Evolutionary conservation across 2,888 invertebrate species (phyloP), one percentile per base, ranked within the genome.

Genomic region (Lithosia quadra): DNA sequence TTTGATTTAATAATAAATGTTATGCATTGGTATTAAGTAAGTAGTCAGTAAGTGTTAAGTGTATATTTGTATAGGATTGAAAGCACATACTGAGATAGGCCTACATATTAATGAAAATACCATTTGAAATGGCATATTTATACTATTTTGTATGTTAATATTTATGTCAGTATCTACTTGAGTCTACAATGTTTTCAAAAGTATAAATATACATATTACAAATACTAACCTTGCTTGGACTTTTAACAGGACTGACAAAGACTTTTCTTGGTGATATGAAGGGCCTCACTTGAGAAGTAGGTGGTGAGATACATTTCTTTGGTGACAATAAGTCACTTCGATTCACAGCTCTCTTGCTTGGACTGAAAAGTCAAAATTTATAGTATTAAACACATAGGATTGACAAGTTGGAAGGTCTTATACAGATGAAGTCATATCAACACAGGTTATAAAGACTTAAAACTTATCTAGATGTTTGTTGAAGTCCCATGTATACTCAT

Each of bases 221-320:
- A 34, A 53, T 28, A 65, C 77, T 89, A 82, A 91, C 95, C 91
- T 96, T 97, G 81, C 92, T 96, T 10, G 96, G 96, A 77, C 96
- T 96, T 74, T 96, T 96, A 34, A 96, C 90, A n/a, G 96, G 91
- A 74, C 96, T 95, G 56, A 96, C 95, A 67, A 96, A 89, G 56
- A 96, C 96, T 84, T 96, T 96, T 73, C 96, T 95, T 13, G 96
- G 96, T 60, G 96, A 96, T 88, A 96, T 95, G 49, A 96, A 88
- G 68, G 94, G 93, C 68, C 86, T 87, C 84, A 96, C 94, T 82
- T 95, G 78, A 73, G 90, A 91, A 33, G 95, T 92, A 22, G 81
- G 75, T 75, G 80, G 75, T 65, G 90, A 78, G 82, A 34, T 21
- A 53, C 68, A 63, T 68, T 97, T 97, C 67, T 95, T 96, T 1